Evolutionary conservation across 2,797 vertebrate species (phyloP), one percentile per base, ranked within the genome.

Genomic region (Coluber constrictor): DNA sequence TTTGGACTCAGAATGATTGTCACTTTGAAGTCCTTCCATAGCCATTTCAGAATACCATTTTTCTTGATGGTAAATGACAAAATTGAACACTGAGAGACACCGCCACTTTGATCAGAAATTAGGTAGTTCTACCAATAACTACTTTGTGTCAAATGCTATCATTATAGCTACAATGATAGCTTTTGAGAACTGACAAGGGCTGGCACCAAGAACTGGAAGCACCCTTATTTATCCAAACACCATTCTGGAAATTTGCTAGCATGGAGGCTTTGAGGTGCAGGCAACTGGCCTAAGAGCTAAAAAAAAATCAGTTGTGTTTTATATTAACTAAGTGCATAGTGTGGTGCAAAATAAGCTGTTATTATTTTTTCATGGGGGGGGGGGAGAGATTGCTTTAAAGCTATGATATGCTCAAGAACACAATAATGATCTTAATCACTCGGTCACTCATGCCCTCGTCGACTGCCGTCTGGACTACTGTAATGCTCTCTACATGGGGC

Each of bases 111-210:
- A 37, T 27, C 51, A 89, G 57, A 90, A 88, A 92, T 91, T 88
- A 94, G 66, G 32, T 57, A 91, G 86, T 89, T 92, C 57, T 56
- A 74, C 60, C 47, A 88, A 88, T 79, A 89, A 37, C 37, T 88
- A 91, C 66, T 86, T 91, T 66, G 20, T 92, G 51, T 92, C 66
- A 92, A 92, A 57, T 51, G 86, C 90, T 94, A 83, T 94, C 57
- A 91, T 92, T 94, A 91, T 51, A 66, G 32, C 7, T 86, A 51
- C 70, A 94, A 94, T 86, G 83, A 66, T 90, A 92, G 90, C 27
- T 83, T 88, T 92, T 94, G 56, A 88, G 57, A 51, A 88, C 47
- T 57, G 47, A 66, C 27, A 92, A 87, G 18, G 32, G 86, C 70
- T 92, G 59, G 2, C 3, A 63, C 86, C 90, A 51, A 7, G 37